These are phyloP conservation scores for Lota lota DNA, from an alignment of 2,113 vertebrate genomes.

Conservation along the genomic window DNA sequence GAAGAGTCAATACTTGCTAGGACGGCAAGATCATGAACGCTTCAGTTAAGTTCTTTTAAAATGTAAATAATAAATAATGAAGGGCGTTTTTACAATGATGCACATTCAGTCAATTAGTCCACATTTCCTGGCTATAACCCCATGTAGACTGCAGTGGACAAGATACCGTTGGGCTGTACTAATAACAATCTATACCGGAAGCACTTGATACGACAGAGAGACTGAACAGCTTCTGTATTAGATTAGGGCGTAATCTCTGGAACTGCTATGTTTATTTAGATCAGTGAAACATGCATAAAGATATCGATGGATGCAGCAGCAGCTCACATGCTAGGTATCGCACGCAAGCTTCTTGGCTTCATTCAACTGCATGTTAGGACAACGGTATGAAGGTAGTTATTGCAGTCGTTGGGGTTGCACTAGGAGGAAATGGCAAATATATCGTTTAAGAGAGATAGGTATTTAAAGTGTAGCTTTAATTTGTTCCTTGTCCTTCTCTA, in stretches of 20 bases:
- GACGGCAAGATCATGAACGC: too few species aligned
- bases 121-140: conserved; percentile 1
- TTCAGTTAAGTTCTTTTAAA: conserved; percentile 4
- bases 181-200: too few species aligned
- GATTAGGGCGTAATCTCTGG: conserved; percentile 3
- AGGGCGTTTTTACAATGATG: conserved; percentile 31
- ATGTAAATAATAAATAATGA: background rate
- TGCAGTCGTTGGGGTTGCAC: background rate
- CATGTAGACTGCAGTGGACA: too few species aligned
- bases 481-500: too few species aligned
- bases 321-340: conserved; percentile 36
- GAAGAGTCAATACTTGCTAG: too few species aligned
- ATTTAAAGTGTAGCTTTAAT: too few species aligned
- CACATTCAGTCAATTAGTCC: conserved; percentile 21
- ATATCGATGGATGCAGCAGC: conserved; percentile 30
- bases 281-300: background rate
- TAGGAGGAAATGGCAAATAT: too few species aligned
- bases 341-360: conserved; percentile 23
- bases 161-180: too few species aligned
- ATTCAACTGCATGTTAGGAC: background rate
- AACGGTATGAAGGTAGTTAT: background rate
- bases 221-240: conserved; percentile 7
- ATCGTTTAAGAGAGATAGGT: too few species aligned
- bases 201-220: background rate
- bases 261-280: conserved; percentile 10